A percentile compares a stretch with the other conserved stretches of the same genome.
Conservation (phyloP, 2,797 vertebrate species). For the Syncerus caffer region DNA sequence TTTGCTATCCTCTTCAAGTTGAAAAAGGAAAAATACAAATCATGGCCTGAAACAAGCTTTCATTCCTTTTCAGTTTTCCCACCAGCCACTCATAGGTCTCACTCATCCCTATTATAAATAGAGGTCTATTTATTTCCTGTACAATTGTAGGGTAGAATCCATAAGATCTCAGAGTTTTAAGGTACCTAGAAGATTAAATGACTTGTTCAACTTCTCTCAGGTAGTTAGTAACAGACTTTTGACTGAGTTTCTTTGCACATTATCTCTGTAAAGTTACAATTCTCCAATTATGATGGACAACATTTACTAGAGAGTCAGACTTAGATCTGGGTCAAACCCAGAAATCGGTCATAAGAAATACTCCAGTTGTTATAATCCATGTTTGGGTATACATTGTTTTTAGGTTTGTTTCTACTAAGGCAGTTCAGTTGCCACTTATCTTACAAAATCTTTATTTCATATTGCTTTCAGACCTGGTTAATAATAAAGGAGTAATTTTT, state of each 20-base stretch:
- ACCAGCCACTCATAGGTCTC: neutral
- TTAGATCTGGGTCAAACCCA: neutral
- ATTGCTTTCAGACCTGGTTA: neutral
- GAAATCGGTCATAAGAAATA: neutral
- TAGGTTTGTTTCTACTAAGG: neutral
- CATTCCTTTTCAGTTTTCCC: neutral
- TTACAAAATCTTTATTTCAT: neutral
- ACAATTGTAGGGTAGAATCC: neutral
- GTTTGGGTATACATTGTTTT: neutral
- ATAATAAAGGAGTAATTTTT: neutral
- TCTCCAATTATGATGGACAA: neutral
- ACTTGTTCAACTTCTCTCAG: neutral
- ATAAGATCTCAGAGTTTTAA: neutral
- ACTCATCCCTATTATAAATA: neutral
- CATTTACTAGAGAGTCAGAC: neutral
- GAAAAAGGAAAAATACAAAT: neutral
- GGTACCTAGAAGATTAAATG: neutral
- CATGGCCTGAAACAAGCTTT: neutral
- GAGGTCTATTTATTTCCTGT: neutral
- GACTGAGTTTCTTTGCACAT: neutral
- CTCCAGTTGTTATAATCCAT: neutral
- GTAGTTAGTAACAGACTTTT: neutral
- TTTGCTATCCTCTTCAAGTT: neutral
- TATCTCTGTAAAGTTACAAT: neutral
- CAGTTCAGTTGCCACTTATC: neutral